Base-by-base conservation (phyloP, 2,797 vertebrate species). In the Muraenolepis orangiensis region DNA sequence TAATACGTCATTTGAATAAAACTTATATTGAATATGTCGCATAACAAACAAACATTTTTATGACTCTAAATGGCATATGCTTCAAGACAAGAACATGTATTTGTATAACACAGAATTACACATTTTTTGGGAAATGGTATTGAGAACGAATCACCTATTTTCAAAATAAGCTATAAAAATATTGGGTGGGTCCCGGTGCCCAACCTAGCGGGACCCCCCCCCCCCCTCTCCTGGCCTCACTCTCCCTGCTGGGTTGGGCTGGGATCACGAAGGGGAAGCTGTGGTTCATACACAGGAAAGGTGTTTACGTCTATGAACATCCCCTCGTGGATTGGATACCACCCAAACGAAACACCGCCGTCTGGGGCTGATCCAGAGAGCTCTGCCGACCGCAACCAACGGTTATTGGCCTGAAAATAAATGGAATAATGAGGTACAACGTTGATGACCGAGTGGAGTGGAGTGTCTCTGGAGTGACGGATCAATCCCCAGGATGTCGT, bases 231-330 rank as follows among this genome's bases (percentile, higher is more conserved):
- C 46, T n/a, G 18, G 51, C 8, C 51, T 6, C 20, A 10, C 23
- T 57, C 20, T n/a, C 51, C 7, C 4, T 12, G 51, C 46, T n/a
- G 46, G 16, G 57, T 36, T 20, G 34, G n/a, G 3, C 34, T 11
- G 38, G 1, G 40, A 71, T 66, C 69, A 23, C 69, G 2, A 42
- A 40, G 4, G 34, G 26, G 34, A 66, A 66, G 61, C 61, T 2
- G 64, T n/a, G 28, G 26, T 29, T 57, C 6, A 29, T 66, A 16
- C 75, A 81, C 69, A 85, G 82, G 84, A 88, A 88, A 91, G 82
- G 87, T 85, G 84, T 89, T 87, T 73, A 85, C 85, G 81, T 74
- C 40, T 76, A 75, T 13, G 82, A 89, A 12, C 83, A 83, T 91
- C 90, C 91, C 78, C 46, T 34, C 36, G 23, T 83, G 79, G 71